Evolutionary conservation across 2,888 invertebrate species (phyloP).

Genomic region (Diaperis boleti): DNA sequence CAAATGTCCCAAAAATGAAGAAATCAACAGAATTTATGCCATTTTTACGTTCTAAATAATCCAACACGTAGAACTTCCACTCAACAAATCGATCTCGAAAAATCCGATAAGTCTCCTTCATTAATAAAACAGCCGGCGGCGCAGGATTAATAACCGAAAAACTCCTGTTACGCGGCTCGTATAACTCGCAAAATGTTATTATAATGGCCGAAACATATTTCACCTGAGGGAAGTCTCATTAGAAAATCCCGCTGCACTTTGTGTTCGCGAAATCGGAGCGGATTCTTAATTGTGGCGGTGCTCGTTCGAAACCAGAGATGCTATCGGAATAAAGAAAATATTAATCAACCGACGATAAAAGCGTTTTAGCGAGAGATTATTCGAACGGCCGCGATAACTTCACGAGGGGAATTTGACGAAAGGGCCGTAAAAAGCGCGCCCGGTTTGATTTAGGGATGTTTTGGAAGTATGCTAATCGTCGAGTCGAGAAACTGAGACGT

Average conservation of each 20-base stretch:
- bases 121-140: slow-evolving; percentile 52
- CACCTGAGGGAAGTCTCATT: slow-evolving; percentile 46
- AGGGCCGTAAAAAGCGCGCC: slow-evolving; percentile 21
- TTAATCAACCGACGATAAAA: slow-evolving; percentile 19
- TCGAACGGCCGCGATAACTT: slow-evolving; percentile 16
- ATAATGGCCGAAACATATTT: slow-evolving; percentile 48
- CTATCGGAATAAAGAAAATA: slow-evolving; percentile 25
- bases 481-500: slow-evolving; percentile 15
- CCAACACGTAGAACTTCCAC: no score
- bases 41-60: no score
- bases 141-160: slow-evolving; percentile 51
- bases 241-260: slow-evolving; percentile 37
- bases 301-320: slow-evolving; percentile 22
- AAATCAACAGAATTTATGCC: no score
- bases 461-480: slow-evolving; percentile 26
- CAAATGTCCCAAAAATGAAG: no score
- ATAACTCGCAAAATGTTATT: slow-evolving; percentile 50
- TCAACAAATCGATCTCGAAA: slow-evolving; percentile 31
- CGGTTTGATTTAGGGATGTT: slow-evolving; percentile 37
- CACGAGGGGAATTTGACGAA: slow-evolving; percentile 27
- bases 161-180: slow-evolving; percentile 48
- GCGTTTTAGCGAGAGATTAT: slow-evolving; percentile 20
- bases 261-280: slow-evolving; percentile 10
- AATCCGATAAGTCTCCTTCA: slow-evolving; percentile 48
- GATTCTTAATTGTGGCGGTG: slow-evolving; percentile 24